phyloP scores from a whole-genome alignment of 1,140 invertebrate genomes.

The Drosophila tristis region DNA sequence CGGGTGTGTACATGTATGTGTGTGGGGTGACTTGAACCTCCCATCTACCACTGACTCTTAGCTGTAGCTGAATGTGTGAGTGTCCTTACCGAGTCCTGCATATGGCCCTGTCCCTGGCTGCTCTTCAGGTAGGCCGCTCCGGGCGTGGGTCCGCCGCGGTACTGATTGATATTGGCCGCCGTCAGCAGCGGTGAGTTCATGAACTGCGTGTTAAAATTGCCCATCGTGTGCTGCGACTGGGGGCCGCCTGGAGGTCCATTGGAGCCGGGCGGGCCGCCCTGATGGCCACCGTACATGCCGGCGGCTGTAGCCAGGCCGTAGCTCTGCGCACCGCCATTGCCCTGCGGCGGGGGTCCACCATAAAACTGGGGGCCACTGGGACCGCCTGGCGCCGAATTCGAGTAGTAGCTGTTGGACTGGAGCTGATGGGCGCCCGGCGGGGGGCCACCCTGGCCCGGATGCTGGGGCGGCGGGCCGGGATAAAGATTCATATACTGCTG shows the following conservation, averaged over 20 bases:
- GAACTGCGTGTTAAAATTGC: slow-evolving; percentile 83
- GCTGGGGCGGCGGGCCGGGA: slow-evolving; percentile 83
- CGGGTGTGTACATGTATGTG: too few relatives aligned
- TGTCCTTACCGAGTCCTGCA: slow-evolving; percentile 84
- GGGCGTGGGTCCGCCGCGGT: slow-evolving; percentile 84
- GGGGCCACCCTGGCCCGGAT: slow-evolving; percentile 84
- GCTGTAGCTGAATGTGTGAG: too few relatives aligned
- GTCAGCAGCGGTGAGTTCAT: slow-evolving; percentile 83
- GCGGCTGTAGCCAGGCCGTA: slow-evolving; percentile 85
- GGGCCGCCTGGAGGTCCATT: slow-evolving; percentile 64
- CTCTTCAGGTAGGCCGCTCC: slow-evolving; percentile 86
- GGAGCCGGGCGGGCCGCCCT: slow-evolving; percentile 72
- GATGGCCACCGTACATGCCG: slow-evolving; percentile 85
- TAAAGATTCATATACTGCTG: slow-evolving; percentile 83
- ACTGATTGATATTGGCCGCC: slow-evolving; percentile 79
- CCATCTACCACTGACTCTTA: too few relatives aligned
- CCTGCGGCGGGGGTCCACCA: slow-evolving; percentile 76
- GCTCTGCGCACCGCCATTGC: slow-evolving; percentile 85
- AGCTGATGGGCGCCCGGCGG: slow-evolving; percentile 85
- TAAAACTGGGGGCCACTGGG: slow-evolving; percentile 84
- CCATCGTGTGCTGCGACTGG: slow-evolving; percentile 82
- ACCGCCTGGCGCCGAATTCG: slow-evolving; percentile 85
- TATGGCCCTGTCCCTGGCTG: slow-evolving; percentile 86
- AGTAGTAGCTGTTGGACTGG: slow-evolving; percentile 87
- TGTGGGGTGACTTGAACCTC: not conserved